These are phyloP conservation scores for Sisyra terminalis DNA, from an alignment of 2,888 invertebrate genomes.

Conservation along the genomic window DNA sequence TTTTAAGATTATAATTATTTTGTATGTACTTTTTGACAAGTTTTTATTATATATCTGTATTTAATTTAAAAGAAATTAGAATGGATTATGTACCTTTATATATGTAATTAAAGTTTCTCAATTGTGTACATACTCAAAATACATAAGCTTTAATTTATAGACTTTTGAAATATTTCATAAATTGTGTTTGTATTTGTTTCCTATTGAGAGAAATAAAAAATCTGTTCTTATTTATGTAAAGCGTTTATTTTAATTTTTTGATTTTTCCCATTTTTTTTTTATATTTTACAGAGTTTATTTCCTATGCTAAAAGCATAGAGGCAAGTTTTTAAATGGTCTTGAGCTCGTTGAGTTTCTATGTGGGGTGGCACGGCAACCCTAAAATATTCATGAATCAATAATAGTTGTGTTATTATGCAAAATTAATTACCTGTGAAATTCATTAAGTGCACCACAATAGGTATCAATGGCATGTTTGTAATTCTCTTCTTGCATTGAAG, in stretches of 20 bases:
- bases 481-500: constrained; percentile 34
- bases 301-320: constrained; percentile 17
- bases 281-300: no score
- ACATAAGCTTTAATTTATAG: constrained; percentile 5
- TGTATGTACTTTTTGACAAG: constrained; percentile 2
- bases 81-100: constrained; percentile 1
- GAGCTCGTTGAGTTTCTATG: constrained; percentile 47
- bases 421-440: constrained; percentile 32
- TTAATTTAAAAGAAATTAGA: constrained; percentile 1
- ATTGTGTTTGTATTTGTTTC: constrained; percentile 15
- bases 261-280: constrained; percentile 28
- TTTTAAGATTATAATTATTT: neutral
- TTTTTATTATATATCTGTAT: neutral
- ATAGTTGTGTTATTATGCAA: neutral
- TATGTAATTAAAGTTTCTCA: constrained; percentile 3
- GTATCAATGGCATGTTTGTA: constrained; percentile 33
- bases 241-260: constrained; percentile 39
- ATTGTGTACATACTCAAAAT: constrained; percentile 4
- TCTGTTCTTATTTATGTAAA: constrained; percentile 4
- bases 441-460: constrained; percentile 38
- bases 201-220: constrained; percentile 18
- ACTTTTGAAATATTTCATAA: constrained; percentile 12
- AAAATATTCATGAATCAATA: constrained; percentile 13
- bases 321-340: constrained; percentile 51
- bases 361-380: constrained; percentile 46